Base-by-base conservation (phyloP, 2,888 invertebrate genomes). In the Pristionchus maxplancki region DNA sequence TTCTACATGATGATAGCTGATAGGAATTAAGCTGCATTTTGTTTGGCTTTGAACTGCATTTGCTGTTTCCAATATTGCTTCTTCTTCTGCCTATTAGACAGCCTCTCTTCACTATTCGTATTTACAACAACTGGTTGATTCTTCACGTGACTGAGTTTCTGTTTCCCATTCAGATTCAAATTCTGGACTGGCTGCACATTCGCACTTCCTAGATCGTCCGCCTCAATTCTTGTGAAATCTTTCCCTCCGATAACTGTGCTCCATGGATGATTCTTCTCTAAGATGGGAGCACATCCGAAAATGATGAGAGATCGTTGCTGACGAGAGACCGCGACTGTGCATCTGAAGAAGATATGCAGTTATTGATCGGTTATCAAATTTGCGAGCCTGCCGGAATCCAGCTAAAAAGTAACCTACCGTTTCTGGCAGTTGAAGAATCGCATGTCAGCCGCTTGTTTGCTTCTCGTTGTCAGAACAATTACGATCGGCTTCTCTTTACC, bases 401-500 rank as follows among this genome's bases (percentile, higher is more conserved):
- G 24, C 0, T 1, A 44, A 15, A 44, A 15, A 20, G 17, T 24
- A 50, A 8, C 34, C 53, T 28, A 83, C 82, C 82, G 37, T 20
- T 83, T 83, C 82, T 83, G 50, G 53, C 82, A 83, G 82, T 53
- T 53, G 82, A 83, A 83, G 34, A 83, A 83, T 53, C 34, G 37
- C 82, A 83, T 83, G 13, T 83, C 37, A 0, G 31, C 50, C 28
- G 82, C 53, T 53, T 50, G 50, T 5, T 50, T 83, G 82, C 82
- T 83, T 20, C 82, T 83, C 5, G 53, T 83, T 0, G 82, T 83
- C 8, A 83, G 82, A 83, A 83, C 82, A 15, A 83, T 83, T 13
- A 83, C 82, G 34, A 83, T 83, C 31, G 82, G 82, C 82, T 83
- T 83, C 37, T 83, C 82, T 24, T 83, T 83, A 11, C 82, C 82